A percentile compares a stretch with the other conserved stretches of the same genome.
phyloP scores from a whole-genome alignment of 2,113 vertebrate genomes.

The Trogon surrucura region DNA sequence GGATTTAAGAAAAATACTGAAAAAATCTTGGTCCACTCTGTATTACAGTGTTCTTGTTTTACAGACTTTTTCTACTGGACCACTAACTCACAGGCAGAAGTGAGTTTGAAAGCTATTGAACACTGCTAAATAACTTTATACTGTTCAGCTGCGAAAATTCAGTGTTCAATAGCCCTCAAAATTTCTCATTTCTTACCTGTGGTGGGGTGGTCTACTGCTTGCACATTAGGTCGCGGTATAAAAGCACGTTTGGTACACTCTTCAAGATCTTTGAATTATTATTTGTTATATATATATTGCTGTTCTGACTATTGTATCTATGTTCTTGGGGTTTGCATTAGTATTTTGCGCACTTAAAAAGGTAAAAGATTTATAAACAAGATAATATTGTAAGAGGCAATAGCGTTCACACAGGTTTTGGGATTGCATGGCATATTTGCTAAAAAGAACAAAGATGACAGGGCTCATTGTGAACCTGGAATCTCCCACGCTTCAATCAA shows the following conservation, averaged over 20 bases:
- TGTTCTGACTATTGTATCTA: conserved; percentile 31
- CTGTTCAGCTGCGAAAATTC: conserved; percentile 67
- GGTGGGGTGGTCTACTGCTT: conserved; percentile 68
- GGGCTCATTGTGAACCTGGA: not conserved
- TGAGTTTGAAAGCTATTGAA: conserved; percentile 44
- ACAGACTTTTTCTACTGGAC: not conserved
- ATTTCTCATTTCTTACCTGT: conserved; percentile 83
- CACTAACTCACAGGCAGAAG: not conserved
- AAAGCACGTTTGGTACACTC: conserved; percentile 25
- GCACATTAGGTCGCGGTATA: conserved; percentile 50
- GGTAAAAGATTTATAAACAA: conserved; percentile 56
- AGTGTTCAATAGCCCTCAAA: conserved; percentile 81
- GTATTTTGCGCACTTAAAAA: conserved; percentile 59
- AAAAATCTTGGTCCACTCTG: not conserved
- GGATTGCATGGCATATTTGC: not conserved
- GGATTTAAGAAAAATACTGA: not conserved
- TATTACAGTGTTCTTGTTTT: not conserved
- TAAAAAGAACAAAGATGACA: conserved; percentile 1
- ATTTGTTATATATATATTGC: not conserved
- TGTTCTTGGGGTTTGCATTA: conserved; percentile 40
- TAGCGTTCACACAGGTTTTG: conserved; percentile 16
- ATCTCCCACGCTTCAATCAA: not conserved
- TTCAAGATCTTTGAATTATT: conserved; percentile 48
- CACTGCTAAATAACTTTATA: conserved; percentile 54
- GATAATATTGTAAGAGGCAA: conserved; percentile 24